These are phyloP conservation scores for Sinonovacula constricta DNA, from an alignment of 1,140 invertebrate species.

Conservation along the genomic window DNA sequence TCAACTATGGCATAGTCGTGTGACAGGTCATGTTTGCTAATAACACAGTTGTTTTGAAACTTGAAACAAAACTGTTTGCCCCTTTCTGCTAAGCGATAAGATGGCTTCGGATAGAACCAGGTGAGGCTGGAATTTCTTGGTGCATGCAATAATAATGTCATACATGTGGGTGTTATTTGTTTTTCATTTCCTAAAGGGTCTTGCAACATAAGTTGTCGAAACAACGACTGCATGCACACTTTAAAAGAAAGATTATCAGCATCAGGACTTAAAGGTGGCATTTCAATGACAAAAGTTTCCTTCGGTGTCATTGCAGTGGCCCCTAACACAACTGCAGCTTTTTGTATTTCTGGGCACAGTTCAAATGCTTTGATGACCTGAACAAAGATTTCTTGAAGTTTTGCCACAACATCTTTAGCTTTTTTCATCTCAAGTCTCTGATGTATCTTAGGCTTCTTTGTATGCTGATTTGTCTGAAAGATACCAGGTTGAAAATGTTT, in stretches of 20 bases:
- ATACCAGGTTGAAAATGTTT: neutral
- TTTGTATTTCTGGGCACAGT: slow-evolving; percentile 65
- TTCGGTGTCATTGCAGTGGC: slow-evolving; percentile 69
- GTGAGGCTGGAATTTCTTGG: slow-evolving; percentile 54
- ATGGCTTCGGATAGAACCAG: slow-evolving; percentile 66
- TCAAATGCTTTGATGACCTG: slow-evolving; percentile 65
- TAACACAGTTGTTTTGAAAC: slow-evolving; percentile 50
- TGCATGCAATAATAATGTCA: slow-evolving; percentile 59
- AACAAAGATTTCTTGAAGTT: slow-evolving; percentile 60
- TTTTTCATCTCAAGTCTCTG: slow-evolving; percentile 42
- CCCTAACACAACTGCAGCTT: slow-evolving; percentile 64
- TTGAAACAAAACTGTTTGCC: slow-evolving; percentile 57
- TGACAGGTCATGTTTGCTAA: slow-evolving; percentile 56
- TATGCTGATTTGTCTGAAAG: no score
- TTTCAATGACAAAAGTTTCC: slow-evolving; percentile 66
- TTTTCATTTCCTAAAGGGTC: slow-evolving; percentile 58
- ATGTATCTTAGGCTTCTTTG: neutral
- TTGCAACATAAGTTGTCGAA: slow-evolving; percentile 64
- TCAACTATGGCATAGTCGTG: slow-evolving; percentile 58
- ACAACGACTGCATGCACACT: slow-evolving; percentile 60
- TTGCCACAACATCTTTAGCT: slow-evolving; percentile 53
- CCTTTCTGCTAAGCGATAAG: slow-evolving; percentile 57
- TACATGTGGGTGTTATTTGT: slow-evolving; percentile 58
- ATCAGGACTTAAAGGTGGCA: slow-evolving; percentile 68
- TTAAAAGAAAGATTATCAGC: slow-evolving; percentile 59